Base-by-base conservation (phyloP, 2,888 invertebrate genomes). In the Plutella xylostella region DNA sequence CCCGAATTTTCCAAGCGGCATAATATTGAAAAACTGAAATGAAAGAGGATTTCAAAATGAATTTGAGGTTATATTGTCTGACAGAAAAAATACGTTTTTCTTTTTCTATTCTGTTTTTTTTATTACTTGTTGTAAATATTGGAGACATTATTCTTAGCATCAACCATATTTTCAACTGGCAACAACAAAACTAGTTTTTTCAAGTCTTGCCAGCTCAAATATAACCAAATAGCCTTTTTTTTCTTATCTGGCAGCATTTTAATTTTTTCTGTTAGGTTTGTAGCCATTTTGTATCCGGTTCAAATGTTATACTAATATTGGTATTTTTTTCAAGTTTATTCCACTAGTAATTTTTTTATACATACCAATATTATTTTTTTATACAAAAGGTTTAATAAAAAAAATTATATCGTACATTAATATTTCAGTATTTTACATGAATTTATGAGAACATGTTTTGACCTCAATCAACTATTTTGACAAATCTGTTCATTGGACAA, bases 1-100 rank as follows among this genome's bases (percentile, higher is more conserved):
- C 60, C 83, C 80, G 60, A 85, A 82, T 63, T 69, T 85, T 67
- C 80, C 79, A 68, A 85, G 77, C 75, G 72, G 80, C 86, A 87
- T 86, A 76, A 70, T 83, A 78, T 58, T 56, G 9, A n/a, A n/a
- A n/a, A n/a, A n/a, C n/a, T n/a, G n/a, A n/a, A n/a, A n/a, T n/a
- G n/a, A n/a, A n/a, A n/a, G n/a, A n/a, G n/a, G n/a, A n/a, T n/a
- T n/a, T n/a, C n/a, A n/a, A n/a, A n/a, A n/a, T n/a, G n/a, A n/a
- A n/a, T n/a, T n/a, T n/a, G n/a, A n/a, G n/a, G n/a, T n/a, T 25
- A 12, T 28, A 28, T 12, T 28, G 9, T 28, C 7, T 22, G 9
- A 6, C 28, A 12, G 11, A n/a, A 3, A 6, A 28, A 25, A 25
- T 25, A 25, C 5, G 25, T 25, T 7, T 25, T 7, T 7, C 9